phyloP scores from a whole-genome alignment of 1,140 invertebrate genomes.

The Ostrea denselamellosa region DNA sequence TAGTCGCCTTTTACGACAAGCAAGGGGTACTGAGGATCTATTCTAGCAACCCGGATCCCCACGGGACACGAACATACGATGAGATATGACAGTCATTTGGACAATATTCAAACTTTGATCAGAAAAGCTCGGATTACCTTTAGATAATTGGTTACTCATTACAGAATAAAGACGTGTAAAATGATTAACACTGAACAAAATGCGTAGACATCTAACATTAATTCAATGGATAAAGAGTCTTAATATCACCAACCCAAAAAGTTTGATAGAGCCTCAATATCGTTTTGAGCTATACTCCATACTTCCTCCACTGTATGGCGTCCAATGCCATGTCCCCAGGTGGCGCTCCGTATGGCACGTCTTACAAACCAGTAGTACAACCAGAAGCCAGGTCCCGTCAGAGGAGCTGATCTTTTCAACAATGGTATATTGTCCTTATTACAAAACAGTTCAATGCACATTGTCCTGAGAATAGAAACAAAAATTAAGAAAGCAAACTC shows the following conservation, averaged over 20 bases:
- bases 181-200: no score
- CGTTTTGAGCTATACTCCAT: background rate
- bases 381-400: background rate
- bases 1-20: no score
- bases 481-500: background rate
- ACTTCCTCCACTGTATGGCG: slow-evolving; percentile 40
- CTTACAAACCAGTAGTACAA: slow-evolving; percentile 9
- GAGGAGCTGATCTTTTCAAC: background rate
- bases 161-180: no score
- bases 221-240: no score
- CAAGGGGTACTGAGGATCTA: no score
- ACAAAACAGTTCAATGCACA: slow-evolving; percentile 25
- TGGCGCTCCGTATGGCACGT: background rate
- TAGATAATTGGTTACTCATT: no score
- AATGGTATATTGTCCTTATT: background rate
- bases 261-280: slow-evolving; percentile 9
- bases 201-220: no score
- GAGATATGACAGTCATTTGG: no score
- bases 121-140: no score
- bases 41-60: no score
- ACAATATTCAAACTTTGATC: no score
- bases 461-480: background rate
- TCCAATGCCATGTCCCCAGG: slow-evolving; percentile 40
- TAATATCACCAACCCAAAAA: background rate
- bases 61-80: no score